Conservation (phyloP, 2,888 invertebrate species). For the Busseola fusca region DNA sequence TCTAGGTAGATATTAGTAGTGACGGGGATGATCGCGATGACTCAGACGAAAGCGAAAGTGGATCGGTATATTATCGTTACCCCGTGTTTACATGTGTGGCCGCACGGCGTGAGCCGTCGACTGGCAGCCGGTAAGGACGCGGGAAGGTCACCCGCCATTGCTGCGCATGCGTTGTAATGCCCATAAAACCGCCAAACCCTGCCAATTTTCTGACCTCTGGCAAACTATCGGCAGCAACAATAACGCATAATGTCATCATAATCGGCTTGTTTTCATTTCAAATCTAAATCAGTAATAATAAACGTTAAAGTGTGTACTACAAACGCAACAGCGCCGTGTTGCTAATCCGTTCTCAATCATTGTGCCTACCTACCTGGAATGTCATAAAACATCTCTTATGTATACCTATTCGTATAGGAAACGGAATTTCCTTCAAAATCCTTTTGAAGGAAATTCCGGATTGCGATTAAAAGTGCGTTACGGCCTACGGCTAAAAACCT, state of each 20-base stretch:
- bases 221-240: conserved; percentile 60
- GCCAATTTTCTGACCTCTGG: conserved; percentile 73
- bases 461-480: not conserved
- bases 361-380: not conserved
- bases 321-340: not conserved
- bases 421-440: not conserved
- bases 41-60: conserved; percentile 76
- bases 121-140: conserved; percentile 82
- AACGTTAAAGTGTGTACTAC: not conserved
- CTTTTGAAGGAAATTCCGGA: too few relatives aligned
- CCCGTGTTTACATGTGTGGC: conserved; percentile 80
- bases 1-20: conserved; percentile 36
- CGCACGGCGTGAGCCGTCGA: conserved; percentile 82
- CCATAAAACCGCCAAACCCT: conserved; percentile 68
- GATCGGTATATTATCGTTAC: conserved; percentile 64
- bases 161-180: conserved; percentile 82
- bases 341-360: not conserved
- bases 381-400: not conserved
- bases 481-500: not conserved
- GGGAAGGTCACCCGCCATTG: conserved; percentile 79
- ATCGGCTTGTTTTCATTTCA: not conserved
- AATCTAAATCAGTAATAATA: not conserved
- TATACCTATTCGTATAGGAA: not conserved
- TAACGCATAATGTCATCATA: not conserved
- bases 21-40: conserved; percentile 55